Percentiles rank a stretch among this genome's conserved stretches.
Evolutionary conservation across 1,140 invertebrate species (phyloP).

Genomic region (Lasaia peninsularis): DNA sequence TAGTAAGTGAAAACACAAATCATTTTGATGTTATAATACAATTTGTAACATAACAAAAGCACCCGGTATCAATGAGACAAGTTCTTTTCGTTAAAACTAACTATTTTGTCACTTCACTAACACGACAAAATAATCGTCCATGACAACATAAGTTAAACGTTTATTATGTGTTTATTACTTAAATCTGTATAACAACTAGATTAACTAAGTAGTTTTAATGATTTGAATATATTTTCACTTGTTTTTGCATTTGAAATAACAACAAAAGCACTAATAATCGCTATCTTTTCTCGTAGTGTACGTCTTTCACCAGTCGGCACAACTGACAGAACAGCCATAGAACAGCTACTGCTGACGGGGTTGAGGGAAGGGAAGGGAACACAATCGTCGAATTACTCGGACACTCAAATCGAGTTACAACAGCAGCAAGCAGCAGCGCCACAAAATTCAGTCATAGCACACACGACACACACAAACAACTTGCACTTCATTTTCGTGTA

Average conservation of each 20-base stretch:
- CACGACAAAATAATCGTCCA: constrained; percentile 41
- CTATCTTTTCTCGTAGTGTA: background rate
- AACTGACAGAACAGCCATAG: constrained; percentile 5
- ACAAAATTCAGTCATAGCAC: background rate
- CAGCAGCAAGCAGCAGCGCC: background rate
- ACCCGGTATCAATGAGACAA: constrained; percentile 24
- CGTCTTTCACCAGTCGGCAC: background rate
- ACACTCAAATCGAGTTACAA: background rate
- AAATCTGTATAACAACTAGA: background rate
- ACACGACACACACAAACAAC: constrained; percentile 12
- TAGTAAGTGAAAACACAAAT: constrained; percentile 54
- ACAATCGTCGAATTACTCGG: background rate
- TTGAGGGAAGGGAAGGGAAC: background rate
- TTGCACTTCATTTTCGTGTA: constrained; percentile 10
- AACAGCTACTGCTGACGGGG: background rate
- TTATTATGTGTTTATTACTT: constrained; percentile 25
- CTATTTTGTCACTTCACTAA: constrained; percentile 44
- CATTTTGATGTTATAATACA: constrained; percentile 45
- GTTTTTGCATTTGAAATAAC: background rate
- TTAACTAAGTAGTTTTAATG: background rate
- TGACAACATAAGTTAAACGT: constrained; percentile 17
- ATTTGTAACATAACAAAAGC: constrained; percentile 38
- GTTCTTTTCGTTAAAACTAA: constrained; percentile 36
- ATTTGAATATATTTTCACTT: background rate
- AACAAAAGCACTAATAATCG: constrained; percentile 6